Base-by-base conservation (phyloP, 2,113 vertebrate species). In the Otolemur garnettii region DNA sequence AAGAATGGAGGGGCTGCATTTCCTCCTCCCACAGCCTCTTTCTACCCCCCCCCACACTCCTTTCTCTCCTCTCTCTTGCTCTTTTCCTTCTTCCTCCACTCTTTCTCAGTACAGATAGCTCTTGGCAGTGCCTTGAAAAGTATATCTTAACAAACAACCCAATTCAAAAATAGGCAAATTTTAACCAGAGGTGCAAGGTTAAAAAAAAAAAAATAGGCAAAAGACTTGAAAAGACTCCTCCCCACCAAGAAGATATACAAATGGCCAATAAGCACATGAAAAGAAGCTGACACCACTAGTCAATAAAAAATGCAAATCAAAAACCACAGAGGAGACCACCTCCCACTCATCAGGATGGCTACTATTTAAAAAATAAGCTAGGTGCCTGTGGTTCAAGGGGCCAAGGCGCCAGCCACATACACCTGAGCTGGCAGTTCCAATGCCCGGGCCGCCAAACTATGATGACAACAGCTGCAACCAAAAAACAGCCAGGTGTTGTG, bases 241-340 rank as follows among this genome's bases (percentile, higher is more conserved):
- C 90, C 82, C 71, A 85, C 45, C 45, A 60, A 95, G 77, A 82
- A 79, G 80, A 82, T n/a, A 91, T 12, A 45, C 2, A 6, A 90
- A 69, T 69, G 59, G 24, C 60, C 80, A 30, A 42, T 19, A 35
- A 95, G 57, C 57, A 78, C 35, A 85, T 3, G 13, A 42, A 71
- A 85, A 90, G 55, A 69, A 64, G 30, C 15, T 77, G 30, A 15
- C 62, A 28, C 78, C 60, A 59, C 45, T 55, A 35, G 64, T 66
- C 24, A n/a, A 45, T n/a, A 60, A 69, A 28, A 92, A 66, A 89
- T 45, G 10, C 35, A 90, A 60, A 89, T 42, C 15, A 11, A 91
- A 83, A 83, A 53, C 57, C 42, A 82, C 68, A 28, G 5, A 22
- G 59, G 59, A 78, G 21, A 33, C 22, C 10, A 24, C 21, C 18